Base-by-base conservation (phyloP, 64 coral and sea anemone species). In the Dendrophyllia cribrosa region DNA sequence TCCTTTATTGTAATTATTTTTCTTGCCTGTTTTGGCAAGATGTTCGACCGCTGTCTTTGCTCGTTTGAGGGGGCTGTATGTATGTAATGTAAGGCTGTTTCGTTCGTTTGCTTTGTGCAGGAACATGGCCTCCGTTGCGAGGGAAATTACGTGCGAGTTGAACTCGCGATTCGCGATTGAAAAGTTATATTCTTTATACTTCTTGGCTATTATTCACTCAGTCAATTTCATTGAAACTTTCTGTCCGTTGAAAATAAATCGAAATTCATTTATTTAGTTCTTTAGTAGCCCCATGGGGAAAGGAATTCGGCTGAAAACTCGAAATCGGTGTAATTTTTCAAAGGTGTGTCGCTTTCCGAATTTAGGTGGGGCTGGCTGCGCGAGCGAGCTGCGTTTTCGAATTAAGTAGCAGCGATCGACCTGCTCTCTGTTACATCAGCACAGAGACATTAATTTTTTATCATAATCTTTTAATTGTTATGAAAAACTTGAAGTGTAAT, bases 361-460 rank as follows among this genome's bases (percentile, higher is more conserved):
- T 62, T n/a, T 73, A 94, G 92, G 92, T 94, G 92, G 87, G 92
- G 92, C 92, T 49, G 56, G 34, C 34, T 12, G 13, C 15, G 59
- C 47, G 11, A 10, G 34, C 47, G 78, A 43, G 60, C 47, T 68
- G 78, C 59, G 60, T 67, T 68, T 84, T 84, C 44, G 62, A 67
- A 84, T 84, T 62, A 84, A 84, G 62, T 24, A 84, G 58, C 4
- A 51, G 80, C 43, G 80, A 84, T 84, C 80, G 44, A 9, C 45
- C 80, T 67, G 44, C 80, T 46, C 80, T 84, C 80, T 60, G 80
- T 84, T 84, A 84, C 80, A 84, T 84, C 58, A 84, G 61, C 64
- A 74, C 58, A 61, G 80, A 75, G 76, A 91, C 81, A 95, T 95
- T 95, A 95, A 95, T 91, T 91, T 95, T 95, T 95, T 84, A 95